These are phyloP conservation scores for Sakesphorus luctuosus DNA, from an alignment of 2,113 vertebrate species.

Conservation along the genomic window DNA sequence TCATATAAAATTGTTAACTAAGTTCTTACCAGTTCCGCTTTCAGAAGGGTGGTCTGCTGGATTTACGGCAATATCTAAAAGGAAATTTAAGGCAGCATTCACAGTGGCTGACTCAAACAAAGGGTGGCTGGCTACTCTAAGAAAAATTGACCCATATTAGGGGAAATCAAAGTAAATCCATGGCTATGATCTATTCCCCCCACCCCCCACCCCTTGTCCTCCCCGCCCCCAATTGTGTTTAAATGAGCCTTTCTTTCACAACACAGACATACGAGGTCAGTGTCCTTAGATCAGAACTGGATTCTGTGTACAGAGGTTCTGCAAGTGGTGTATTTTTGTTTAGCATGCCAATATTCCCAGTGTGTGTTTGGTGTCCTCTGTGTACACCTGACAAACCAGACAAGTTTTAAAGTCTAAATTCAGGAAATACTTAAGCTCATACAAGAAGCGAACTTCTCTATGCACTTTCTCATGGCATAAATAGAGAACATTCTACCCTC, in stretches of 20 bases:
- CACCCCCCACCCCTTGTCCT: too few relatives aligned
- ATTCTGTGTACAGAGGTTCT: neutral
- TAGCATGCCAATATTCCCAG: neutral
- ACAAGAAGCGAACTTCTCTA: neutral
- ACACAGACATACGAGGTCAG: neutral
- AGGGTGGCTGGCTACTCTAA: neutral
- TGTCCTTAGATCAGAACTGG: neutral
- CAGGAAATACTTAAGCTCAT: neutral
- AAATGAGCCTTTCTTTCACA: neutral
- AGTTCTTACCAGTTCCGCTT: neutral
- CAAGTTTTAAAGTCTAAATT: neutral
- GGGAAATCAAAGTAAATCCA: neutral
- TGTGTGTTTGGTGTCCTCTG: neutral
- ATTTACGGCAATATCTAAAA: neutral
- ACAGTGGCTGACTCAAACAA: neutral
- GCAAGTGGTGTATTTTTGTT: neutral
- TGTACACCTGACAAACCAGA: neutral
- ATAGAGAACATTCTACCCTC: neutral
- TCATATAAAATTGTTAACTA: neutral
- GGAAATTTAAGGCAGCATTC: neutral
- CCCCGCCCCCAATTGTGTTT: neutral
- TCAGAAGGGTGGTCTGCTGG: fast-evolving
- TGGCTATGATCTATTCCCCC: neutral
- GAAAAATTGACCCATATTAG: neutral
- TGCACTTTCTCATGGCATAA: neutral